Conservation (phyloP, 2,888 invertebrate genomes). For the Eupithecia subumbrata region DNA sequence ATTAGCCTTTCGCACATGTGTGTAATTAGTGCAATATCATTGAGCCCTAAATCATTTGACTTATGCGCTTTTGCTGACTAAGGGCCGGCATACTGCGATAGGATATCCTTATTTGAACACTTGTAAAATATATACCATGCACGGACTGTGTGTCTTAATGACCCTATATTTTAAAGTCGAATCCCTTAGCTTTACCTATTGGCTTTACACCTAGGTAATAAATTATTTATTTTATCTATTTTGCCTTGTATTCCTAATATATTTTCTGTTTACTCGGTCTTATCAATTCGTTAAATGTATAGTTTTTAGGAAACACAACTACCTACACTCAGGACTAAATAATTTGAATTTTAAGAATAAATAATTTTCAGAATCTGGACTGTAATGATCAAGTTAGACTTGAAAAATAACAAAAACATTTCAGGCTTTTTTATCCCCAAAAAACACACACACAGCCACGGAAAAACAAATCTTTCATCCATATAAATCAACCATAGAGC, state of each 20-base stretch:
- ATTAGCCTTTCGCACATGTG: constrained; percentile 50
- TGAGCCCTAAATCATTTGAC: constrained; percentile 26
- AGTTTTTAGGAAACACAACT: no score
- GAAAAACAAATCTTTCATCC: not conserved
- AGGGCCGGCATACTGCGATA: not conserved
- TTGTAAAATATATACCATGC: not conserved
- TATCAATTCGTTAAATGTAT: no score
- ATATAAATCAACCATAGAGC: not conserved
- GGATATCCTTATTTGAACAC: not conserved
- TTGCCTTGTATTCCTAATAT: no score
- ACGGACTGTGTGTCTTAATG: not conserved
- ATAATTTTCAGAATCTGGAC: no score
- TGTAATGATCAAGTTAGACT: not conserved
- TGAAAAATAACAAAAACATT: not conserved
- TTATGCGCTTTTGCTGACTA: constrained; percentile 25
- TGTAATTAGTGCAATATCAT: constrained; percentile 50
- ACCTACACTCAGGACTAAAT: no score
- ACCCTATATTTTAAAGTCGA: no score
- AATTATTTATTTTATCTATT: no score
- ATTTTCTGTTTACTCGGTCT: no score
- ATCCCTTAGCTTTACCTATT: not conserved
- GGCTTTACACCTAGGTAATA: no score
- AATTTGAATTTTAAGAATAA: no score
- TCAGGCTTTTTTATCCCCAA: not conserved
- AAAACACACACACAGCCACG: not conserved